Conservation (phyloP, 2,797 vertebrate species). For the Anabacerthia variegaticeps region DNA sequence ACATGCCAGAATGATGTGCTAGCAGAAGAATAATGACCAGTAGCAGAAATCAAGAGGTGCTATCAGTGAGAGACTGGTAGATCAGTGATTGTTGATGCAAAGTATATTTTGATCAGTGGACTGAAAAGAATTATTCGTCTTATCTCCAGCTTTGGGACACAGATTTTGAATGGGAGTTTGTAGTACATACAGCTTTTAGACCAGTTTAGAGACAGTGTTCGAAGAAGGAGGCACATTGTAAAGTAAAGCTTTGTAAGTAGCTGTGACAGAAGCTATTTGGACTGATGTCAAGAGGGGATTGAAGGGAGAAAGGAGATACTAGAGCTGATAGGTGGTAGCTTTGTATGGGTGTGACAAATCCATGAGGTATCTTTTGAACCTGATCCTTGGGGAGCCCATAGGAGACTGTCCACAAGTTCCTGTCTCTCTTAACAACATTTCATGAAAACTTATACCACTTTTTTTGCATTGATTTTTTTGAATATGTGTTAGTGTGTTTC, state of each 20-base stretch:
- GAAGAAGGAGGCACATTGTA: neutral
- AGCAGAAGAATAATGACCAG: neutral
- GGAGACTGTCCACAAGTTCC: neutral
- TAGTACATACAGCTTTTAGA: neutral
- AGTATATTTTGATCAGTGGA: neutral
- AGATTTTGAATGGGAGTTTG: neutral
- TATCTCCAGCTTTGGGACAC: neutral
- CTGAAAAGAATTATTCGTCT: neutral
- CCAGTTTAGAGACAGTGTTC: neutral
- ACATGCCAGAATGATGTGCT: neutral
- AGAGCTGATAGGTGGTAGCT: neutral
- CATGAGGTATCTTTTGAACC: neutral
- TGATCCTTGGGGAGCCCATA: neutral
- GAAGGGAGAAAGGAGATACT: neutral
- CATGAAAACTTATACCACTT: neutral
- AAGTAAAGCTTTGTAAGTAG: neutral
- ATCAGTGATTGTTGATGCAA: neutral
- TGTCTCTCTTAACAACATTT: neutral
- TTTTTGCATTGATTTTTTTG: neutral
- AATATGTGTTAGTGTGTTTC: neutral
- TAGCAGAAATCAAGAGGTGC: neutral
- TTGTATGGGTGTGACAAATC: fast-evolving
- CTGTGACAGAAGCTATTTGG: neutral
- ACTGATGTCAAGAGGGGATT: neutral
- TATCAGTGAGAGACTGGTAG: neutral